Evolutionary conservation across 2,113 vertebrate species (phyloP), one percentile per base, ranked within the genome.

Genomic region (Edolisoma coerulescens): DNA sequence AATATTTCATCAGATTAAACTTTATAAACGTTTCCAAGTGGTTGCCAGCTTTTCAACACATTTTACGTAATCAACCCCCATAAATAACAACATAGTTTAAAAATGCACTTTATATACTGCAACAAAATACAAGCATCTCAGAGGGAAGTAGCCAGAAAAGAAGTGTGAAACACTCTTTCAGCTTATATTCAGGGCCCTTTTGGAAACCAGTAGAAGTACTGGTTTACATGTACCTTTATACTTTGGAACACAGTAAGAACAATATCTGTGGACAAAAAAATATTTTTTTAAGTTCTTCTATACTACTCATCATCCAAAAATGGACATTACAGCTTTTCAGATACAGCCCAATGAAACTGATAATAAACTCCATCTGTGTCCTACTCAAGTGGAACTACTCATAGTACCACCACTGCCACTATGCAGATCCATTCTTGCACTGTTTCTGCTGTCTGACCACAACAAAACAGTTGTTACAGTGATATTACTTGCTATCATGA

Each of bases 281-380:
- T 0, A 59, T 2, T 75, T 35, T 23, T 74, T 0, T 23, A 69
- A 74, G 13, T 52, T 67, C 45, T 61, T 85, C 68, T 86, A 26
- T n/a, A 50, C 17, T 28, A 41, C 2, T 60, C 52, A 35, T 7
- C 4, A 56, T 35, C 17, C 6, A 88, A 60, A 85, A 84, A 5
- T 18, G 10, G 18, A 53, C 3, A 4, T 27, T 24, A 27, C 13
- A 80, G 22, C 15, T 67, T 90, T 73, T 80, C 26, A 77, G 42
- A 70, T 35, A 73, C 1, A 81, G n/a, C 5, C 16, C 45, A 37
- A 33, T 22, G 6, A 75, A 63, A 52, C 0, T 37, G 6, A 0
- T 13, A 57, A 41, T 1, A 47, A 11, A 44, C 42, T 49, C 60
- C 3, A 45, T 19, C 16, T 57, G 27, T 35, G 16, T 60, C 73